Conservation (phyloP, 2,888 invertebrate genomes). For the Amiota mariae region DNA sequence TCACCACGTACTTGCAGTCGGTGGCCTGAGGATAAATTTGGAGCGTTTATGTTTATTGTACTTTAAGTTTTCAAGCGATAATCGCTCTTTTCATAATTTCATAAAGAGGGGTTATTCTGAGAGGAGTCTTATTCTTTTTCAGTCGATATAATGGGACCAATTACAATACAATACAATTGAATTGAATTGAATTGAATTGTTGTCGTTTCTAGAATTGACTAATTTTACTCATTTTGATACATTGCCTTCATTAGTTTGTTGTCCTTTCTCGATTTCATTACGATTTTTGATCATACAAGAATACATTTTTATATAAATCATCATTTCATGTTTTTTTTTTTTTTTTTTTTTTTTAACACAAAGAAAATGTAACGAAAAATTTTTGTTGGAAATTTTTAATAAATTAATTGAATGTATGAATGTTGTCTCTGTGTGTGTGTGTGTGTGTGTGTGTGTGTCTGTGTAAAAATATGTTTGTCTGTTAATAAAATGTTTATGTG, state of each 20-base stretch:
- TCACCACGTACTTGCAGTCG: constrained; percentile 67
- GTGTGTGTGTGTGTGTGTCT: constrained; percentile 41
- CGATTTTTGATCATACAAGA: constrained; percentile 23
- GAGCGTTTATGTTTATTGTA: constrained; percentile 35
- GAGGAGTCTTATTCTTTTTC: not conserved
- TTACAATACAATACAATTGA: no score
- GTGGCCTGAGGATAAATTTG: constrained; percentile 58
- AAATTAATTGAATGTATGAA: constrained; percentile 18
- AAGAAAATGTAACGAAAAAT: constrained; percentile 37
- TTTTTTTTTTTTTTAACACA: constrained; percentile 11
- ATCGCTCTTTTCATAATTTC: no score
- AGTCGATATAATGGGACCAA: not conserved
- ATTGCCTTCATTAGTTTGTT: constrained; percentile 63
- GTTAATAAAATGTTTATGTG: constrained; percentile 42
- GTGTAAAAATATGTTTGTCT: no score
- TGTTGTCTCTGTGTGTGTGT: constrained; percentile 26
- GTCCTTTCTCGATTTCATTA: constrained; percentile 50
- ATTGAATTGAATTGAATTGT: no score
- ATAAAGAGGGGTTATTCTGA: not conserved
- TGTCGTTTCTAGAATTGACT: not conserved
- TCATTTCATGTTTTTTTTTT: not conserved
- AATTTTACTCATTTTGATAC: not conserved
- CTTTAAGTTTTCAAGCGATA: not conserved
- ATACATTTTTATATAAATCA: not conserved
- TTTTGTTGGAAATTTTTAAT: constrained; percentile 51